Conservation (phyloP, 1,140 invertebrate genomes). For the Orius insidiosus region DNA sequence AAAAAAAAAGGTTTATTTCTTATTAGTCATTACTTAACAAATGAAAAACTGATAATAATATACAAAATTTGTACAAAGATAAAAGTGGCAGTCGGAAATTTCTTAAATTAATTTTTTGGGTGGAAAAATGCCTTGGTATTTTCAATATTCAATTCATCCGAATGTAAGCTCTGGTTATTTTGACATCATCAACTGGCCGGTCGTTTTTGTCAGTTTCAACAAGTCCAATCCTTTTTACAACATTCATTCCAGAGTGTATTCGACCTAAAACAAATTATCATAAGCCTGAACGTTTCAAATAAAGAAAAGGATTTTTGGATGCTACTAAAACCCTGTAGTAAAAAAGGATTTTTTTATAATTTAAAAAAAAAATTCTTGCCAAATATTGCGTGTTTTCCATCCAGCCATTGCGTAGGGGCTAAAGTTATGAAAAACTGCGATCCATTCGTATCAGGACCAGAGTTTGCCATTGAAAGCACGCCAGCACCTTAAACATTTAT, state of each 20-base stretch:
- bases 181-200: constrained; percentile 74
- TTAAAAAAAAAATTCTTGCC: constrained; percentile 29
- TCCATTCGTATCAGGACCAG: constrained; percentile 90
- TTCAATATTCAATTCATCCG: constrained; percentile 19
- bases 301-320: background rate
- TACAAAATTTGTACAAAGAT: too few species aligned
- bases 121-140: too few species aligned
- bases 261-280: constrained; percentile 41
- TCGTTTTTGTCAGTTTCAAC: constrained; percentile 87
- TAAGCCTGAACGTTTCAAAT: constrained; percentile 14
- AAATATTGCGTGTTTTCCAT: constrained; percentile 95
- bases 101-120: too few species aligned
- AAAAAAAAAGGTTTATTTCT: too few species aligned
- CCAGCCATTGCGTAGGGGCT: constrained; percentile 91
- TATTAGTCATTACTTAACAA: too few species aligned
- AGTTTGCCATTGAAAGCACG: constrained; percentile 75
- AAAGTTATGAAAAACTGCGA: constrained; percentile 98
- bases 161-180: constrained; percentile 53
- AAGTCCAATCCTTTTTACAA: constrained; percentile 78
- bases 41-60: too few species aligned
- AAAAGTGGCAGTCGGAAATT: too few species aligned
- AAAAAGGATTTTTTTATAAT: background rate
- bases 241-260: constrained; percentile 69
- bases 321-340: too few species aligned
- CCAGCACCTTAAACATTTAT: constrained; percentile 42